Percentiles rank a stretch among this genome's conserved stretches.
These are phyloP conservation scores for Centropyge bicolor DNA, from an alignment of 2,797 vertebrate genomes.

Conservation along the genomic window DNA sequence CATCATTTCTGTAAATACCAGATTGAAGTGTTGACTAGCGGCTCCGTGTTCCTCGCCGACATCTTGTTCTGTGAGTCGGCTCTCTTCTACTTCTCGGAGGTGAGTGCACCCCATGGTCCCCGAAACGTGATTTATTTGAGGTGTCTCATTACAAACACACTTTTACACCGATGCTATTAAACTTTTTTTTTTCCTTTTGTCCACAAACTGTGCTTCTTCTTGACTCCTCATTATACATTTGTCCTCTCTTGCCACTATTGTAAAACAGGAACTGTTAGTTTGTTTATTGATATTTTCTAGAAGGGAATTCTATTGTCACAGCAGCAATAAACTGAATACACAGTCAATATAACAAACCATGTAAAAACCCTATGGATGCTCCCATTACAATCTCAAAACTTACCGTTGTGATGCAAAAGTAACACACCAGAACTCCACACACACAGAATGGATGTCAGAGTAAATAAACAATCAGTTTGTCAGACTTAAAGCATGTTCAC, in stretches of 20 bases:
- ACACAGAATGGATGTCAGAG: neutral
- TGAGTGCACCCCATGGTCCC: constrained; percentile 74
- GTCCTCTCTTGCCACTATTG: neutral
- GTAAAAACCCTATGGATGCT: neutral
- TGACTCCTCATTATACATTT: neutral
- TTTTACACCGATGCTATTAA: neutral
- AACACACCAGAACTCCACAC: neutral
- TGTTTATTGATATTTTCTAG: neutral
- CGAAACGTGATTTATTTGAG: constrained; percentile 1
- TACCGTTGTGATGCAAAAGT: too few species aligned
- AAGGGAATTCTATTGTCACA: neutral
- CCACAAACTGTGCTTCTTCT: neutral
- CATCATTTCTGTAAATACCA: constrained; percentile 99
- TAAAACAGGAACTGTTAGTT: neutral
- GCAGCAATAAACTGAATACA: constrained; percentile 14
- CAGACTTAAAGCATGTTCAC: neutral
- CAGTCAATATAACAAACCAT: neutral
- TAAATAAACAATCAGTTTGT: neutral
- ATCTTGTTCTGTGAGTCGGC: constrained; percentile 99
- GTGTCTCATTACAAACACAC: constrained; percentile 1
- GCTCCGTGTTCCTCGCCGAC: constrained; percentile 97
- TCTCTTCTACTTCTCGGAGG: constrained; percentile 99
- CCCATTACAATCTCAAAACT: neutral
- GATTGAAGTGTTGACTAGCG: constrained; percentile 99
- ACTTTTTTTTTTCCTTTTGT: neutral